Evolutionary conservation across 2,797 vertebrate genomes (phyloP), one percentile per base, ranked within the genome.

Genomic region (Buphagus erythrorhynchus): DNA sequence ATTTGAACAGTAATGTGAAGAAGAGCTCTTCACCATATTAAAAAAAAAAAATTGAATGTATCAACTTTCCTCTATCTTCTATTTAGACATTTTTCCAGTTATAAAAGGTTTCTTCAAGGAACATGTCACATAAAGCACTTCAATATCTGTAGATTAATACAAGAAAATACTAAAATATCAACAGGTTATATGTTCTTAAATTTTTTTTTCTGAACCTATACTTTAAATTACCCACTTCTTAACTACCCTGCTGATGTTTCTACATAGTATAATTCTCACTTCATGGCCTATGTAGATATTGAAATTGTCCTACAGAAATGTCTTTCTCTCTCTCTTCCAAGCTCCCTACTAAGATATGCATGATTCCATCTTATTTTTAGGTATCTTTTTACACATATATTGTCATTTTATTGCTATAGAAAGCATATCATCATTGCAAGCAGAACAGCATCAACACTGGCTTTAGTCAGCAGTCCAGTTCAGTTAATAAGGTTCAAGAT

Each of bases 361-460:
- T n/a, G n/a, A n/a, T n/a, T n/a, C n/a, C n/a, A n/a, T n/a, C n/a
- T n/a, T n/a, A n/a, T n/a, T n/a, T n/a, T n/a, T n/a, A n/a, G n/a
- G n/a, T n/a, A n/a, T n/a, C n/a, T n/a, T n/a, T n/a, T n/a, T n/a
- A n/a, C n/a, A n/a, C 4, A 10, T 67, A 51, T 73, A 29, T 31
- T 63, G 69, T 73, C 55, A 67, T 77, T 77, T 93, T 95, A 95
- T 95, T 97, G 96, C 95, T 95, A 55, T 83, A 65, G 76, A 90
- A 92, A 95, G 73, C 81, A 42, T 36, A 82, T 33, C 57, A 71
- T 92, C 73, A 40, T 59, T 78, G 79, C 79, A 94, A 97, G 78
- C 88, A 88, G 69, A 86, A 91, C 45, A 81, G 84, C 73, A 78
- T 45, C 69, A 81, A 48, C 55, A 84, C 40, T 81, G 67, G 79